Evolutionary conservation across 2,888 invertebrate genomes (phyloP), one percentile per base, ranked within the genome.

Genomic region (Apocheima hispidaria): DNA sequence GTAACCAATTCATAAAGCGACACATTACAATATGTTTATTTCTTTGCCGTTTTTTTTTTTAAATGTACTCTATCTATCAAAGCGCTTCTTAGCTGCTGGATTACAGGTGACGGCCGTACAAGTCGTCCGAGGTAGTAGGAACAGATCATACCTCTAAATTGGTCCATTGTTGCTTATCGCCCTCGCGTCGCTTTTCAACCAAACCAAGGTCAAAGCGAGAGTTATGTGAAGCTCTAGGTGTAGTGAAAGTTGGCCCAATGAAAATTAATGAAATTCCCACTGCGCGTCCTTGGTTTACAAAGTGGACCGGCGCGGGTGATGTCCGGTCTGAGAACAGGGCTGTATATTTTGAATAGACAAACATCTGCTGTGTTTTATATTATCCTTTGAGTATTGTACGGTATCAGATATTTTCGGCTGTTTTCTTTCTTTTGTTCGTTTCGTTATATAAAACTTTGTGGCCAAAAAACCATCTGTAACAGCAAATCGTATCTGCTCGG

Each of bases 201-300:
- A 21, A 41, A 7, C 53, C 43, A 44, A 33, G 35, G 53, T 14
- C 43, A 35, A 33, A 30, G 40, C 18, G 40, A 55, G 55, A 38
- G 26, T 38, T 26, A n/a, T 26, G 12, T 38, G 38, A 36, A 49
- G 23, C 36, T 35, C 46, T 63, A 71, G 60, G 68, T 63, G 48
- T 53, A 68, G 70, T 62, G 71, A 81, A 84, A 86, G 84, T 84
- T 82, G 75, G 66, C 63, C 77, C 79, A 81, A 86, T 87, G 86
- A 82, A 87, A 90, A 86, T 88, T 90, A 89, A 88, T 89, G 86
- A 86, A 88, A 87, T 85, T 86, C 81, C 71, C 77, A 70, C 6
- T 33, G 38, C 14, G 65, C 65, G 67, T 61, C 64, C 66, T 73
- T 70, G 69, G 77, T 66, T 80, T 79, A 81, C 81, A 83, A 83